Evolutionary conservation across 2,888 invertebrate species (phyloP), one percentile per base, ranked within the genome.

Genomic region (Eupithecia vulgata): DNA sequence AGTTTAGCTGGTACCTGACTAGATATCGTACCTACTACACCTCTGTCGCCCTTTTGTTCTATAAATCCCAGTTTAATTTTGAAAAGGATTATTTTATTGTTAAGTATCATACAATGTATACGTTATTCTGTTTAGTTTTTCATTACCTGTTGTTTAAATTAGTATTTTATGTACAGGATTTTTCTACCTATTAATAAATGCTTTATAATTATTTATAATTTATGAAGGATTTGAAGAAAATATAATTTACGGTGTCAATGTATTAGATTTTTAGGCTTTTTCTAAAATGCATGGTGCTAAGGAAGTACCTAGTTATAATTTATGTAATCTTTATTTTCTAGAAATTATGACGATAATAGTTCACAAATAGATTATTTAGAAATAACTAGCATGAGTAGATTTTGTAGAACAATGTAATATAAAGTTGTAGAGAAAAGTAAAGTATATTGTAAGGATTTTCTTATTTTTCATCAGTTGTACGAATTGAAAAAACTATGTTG

Each of bases 211-310:
- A 66, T 69, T 68, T n/a, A 37, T 64, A 5, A 62, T 35, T 7
- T 35, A 34, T 62, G 21, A 21, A 17, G 4, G 35, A 13, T 10
- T 37, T 64, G 1, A 35, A 8, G 21, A 8, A 21, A 37, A 3
- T 3, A 0, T 40, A 40, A 21, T 37, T n/a, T 37, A 42, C 5
- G 34, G 34, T 34, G 30, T 61, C n/a, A 45, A n/a, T 45, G 45
- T 45, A 17, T 45, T 61, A 70, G 52, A 65, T 57, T 67, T 25
- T 75, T 72, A 72, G 57, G 68, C 71, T 75, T 75, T 67, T 72
- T 77, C 77, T 76, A 77, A 78, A 81, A 81, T 80, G 81, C 80
- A 84, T 86, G 87, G 87, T 88, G 87, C 87, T 88, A 87, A 85
- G 84, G 80, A 80, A 84, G 79, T 62, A 57, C 74, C 1, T 77